phyloP scores from a whole-genome alignment of 2,888 invertebrate species.

The Plusia festucae region DNA sequence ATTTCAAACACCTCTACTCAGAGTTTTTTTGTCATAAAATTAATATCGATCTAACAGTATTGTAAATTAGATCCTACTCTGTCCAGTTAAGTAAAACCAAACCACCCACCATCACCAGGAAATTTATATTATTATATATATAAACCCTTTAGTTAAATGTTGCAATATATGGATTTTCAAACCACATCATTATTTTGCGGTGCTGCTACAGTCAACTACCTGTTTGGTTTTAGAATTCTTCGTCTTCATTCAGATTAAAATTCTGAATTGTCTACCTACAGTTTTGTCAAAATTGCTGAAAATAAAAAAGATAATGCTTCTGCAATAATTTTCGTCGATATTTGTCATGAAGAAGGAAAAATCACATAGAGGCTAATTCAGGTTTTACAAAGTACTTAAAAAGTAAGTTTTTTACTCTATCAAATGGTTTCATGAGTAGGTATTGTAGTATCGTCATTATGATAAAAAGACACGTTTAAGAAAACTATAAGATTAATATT shows the following conservation, averaged over 20 bases:
- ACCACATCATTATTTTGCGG: not conserved
- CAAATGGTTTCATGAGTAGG: not conserved
- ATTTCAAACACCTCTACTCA: no score
- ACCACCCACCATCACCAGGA: not conserved
- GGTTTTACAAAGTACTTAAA: not conserved
- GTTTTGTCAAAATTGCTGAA: no score
- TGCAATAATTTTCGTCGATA: not conserved
- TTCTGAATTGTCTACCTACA: no score
- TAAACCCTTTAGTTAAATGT: no score
- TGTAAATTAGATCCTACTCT: not conserved
- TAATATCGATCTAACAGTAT: no score
- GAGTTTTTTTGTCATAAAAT: no score
- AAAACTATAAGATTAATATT: conserved; percentile 26
- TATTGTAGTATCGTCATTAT: not conserved
- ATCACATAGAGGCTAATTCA: not conserved
- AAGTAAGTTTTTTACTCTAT: not conserved
- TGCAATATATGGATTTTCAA: not conserved
- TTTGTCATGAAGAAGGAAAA: not conserved
- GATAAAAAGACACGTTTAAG: not conserved
- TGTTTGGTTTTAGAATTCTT: not conserved
- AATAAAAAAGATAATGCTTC: not conserved
- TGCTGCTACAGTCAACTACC: not conserved
- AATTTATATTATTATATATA: no score
- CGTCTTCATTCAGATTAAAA: no score
- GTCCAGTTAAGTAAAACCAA: not conserved